Evolutionary conservation across 2,888 invertebrate genomes (phyloP), one percentile per base, ranked within the genome.

Genomic region (Aphidoletes aphidimyza): DNA sequence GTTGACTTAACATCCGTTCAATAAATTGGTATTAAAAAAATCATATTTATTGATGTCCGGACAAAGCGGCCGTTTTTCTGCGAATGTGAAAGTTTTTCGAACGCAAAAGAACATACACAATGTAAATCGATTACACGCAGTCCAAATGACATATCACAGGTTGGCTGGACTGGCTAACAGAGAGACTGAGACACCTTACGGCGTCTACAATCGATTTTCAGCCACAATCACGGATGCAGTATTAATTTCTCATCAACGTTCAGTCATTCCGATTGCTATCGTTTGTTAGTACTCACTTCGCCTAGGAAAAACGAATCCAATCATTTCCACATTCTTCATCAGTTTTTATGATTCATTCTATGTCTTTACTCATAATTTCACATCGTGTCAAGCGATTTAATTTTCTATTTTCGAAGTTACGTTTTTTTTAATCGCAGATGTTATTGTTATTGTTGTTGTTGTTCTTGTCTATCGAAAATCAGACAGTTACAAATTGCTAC

Each of bases 181-280:
- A n/a, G n/a, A n/a, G n/a, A n/a, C n/a, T n/a, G n/a, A n/a, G n/a
- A n/a, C n/a, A n/a, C n/a, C n/a, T n/a, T 34, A 14, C 54, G 22
- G 54, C 54, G 11, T 6, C 30, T 9, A 69, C 69, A 69, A 30
- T 30, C 69, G 34, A 69, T 69, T n/a, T n/a, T 34, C 30, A 30
- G 69, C 69, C 69, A 30, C 69, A 69, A 69, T 69, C 34, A 30
- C 69, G 69, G 69, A 69, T 69, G 69, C 69, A 69, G 14, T 69
- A 69, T 69, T 69, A 69, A 69, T 69, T 69, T 69, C 69, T 69
- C 69, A 69, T 69, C 69, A 69, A 30, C 69, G 2, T 47, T 47
- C 19, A 11, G 6, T 11, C 17, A 47, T 14, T 22, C 22, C 9
- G 47, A 11, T 47, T 47, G 17, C 3, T 9, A 47, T 54, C n/a